phyloP scores from a whole-genome alignment of 2,888 invertebrate species.

The Antheraea yamamai region DNA sequence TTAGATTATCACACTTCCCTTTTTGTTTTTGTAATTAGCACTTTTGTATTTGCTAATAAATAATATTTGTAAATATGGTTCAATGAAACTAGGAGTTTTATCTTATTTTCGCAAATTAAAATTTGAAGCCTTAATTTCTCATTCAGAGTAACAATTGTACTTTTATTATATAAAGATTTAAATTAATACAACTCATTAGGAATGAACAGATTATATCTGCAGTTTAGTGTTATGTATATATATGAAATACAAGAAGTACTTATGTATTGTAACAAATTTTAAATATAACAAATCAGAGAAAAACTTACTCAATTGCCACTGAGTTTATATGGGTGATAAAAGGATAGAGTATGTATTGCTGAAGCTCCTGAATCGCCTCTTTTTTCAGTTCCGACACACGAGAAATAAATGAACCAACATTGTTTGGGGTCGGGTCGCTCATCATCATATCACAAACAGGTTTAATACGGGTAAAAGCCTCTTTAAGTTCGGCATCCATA shows the following conservation, averaged over 20 bases:
- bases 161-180: background rate
- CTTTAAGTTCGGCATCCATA: conserved; percentile 63
- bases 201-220: background rate
- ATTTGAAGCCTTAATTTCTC: too few species aligned
- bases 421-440: conserved; percentile 66
- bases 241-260: background rate
- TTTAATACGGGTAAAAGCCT: conserved; percentile 70
- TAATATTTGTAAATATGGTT: too few species aligned
- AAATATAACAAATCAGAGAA: conserved; percentile 6
- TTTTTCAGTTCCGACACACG: conserved; percentile 58
- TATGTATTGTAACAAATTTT: background rate
- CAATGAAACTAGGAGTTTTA: too few species aligned
- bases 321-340: conserved; percentile 67
- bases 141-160: too few species aligned
- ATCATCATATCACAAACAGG: conserved; percentile 79
- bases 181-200: background rate
- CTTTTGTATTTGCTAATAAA: too few species aligned
- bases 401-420: conserved; percentile 53
- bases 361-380: conserved; percentile 73
- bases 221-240: background rate
- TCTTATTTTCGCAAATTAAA: too few species aligned
- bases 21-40: too few species aligned
- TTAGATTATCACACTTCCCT: too few species aligned
- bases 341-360: conserved; percentile 80
- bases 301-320: conserved; percentile 58